Evolutionary conservation across 2,113 vertebrate genomes (phyloP), one percentile per base, ranked within the genome.

Genomic region (Brevimyrus niger): DNA sequence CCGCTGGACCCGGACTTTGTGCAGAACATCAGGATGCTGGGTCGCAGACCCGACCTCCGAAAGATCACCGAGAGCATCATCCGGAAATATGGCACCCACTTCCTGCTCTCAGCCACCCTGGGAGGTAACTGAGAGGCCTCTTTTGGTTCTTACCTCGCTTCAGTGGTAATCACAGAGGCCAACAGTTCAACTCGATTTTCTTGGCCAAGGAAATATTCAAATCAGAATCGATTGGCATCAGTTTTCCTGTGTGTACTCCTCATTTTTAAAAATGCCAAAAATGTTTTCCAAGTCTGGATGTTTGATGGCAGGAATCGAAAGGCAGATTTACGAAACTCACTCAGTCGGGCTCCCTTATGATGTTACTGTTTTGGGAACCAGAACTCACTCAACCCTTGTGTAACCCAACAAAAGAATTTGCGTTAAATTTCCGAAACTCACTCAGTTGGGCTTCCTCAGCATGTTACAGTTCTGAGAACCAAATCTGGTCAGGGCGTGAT

Each of bases 21-120:
- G 92, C 94, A 95, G 91, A 93, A 94, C 89, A 92, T 97, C 92
- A 93, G 96, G 84, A 94, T 94, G 92, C 94, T 97, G 92, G 96
- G 96, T 90, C 92, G 96, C 84, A 93, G 96, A 55, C 96, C 96
- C 8, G 95, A 93, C 92, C 93, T 95, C 89, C 94, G 95, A 91
- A 94, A 92, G 53, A 96, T 97, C 90, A 96, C 96, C 7, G 95
- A 96, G 90, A 96, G 90, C 91, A 94, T 97, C 90, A 97, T 97
- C 92, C 96, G 95, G 94, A 97, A 97, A 92, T 97, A 96, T 88
- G 96, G 96, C 61, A 97, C 96, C 48, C 96, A 97, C 91, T 92
- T 96, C 91, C 94, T 97, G 44, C 92, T 95, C 76, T 95, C 96
- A 0, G 96, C 96, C 91, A 96, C 96, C 44, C 93, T 97, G 91